phyloP scores from a whole-genome alignment of 2,888 invertebrate species.

The Tyria jacobaeae region DNA sequence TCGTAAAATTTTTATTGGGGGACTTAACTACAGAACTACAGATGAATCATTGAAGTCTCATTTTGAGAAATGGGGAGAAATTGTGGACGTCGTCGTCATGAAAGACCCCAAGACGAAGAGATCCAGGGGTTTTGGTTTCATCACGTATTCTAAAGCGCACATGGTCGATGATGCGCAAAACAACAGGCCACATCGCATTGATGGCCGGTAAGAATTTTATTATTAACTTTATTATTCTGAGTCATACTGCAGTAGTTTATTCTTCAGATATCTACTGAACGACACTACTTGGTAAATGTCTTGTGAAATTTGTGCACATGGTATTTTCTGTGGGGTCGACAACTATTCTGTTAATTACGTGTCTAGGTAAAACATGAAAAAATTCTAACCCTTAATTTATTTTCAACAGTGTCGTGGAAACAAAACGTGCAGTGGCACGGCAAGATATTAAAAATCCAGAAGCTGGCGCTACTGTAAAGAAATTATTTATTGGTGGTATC shows the following conservation, averaged over 20 bases:
- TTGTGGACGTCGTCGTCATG: constrained; percentile 98
- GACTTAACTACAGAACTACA: constrained; percentile 97
- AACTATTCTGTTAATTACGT: constrained; percentile 26
- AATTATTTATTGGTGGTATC: constrained; percentile 97
- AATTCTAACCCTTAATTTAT: neutral
- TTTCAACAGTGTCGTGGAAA: constrained; percentile 93
- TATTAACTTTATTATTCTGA: neutral
- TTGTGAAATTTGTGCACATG: constrained; percentile 65
- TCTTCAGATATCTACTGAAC: constrained; percentile 74
- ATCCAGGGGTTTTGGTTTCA: constrained; percentile 99
- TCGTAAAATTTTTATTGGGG: constrained; percentile 98
- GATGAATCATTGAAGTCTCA: constrained; percentile 97
- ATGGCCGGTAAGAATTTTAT: constrained; percentile 89
- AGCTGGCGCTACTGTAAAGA: constrained; percentile 97
- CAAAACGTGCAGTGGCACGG: constrained; percentile 98
- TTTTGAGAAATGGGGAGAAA: constrained; percentile 98
- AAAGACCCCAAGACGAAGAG: constrained; percentile 97
- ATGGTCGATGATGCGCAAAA: constrained; percentile 99
- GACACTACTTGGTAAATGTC: constrained; percentile 82
- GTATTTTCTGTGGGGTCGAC: constrained; percentile 82
- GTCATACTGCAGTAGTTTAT: constrained; percentile 76
- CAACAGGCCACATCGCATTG: constrained; percentile 96
- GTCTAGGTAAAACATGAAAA: neutral
- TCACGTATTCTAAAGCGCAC: constrained; percentile 96
- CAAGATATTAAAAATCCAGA: constrained; percentile 97